Conservation (phyloP, 2,888 invertebrate genomes). For the Megaustenia siamemsis region DNA sequence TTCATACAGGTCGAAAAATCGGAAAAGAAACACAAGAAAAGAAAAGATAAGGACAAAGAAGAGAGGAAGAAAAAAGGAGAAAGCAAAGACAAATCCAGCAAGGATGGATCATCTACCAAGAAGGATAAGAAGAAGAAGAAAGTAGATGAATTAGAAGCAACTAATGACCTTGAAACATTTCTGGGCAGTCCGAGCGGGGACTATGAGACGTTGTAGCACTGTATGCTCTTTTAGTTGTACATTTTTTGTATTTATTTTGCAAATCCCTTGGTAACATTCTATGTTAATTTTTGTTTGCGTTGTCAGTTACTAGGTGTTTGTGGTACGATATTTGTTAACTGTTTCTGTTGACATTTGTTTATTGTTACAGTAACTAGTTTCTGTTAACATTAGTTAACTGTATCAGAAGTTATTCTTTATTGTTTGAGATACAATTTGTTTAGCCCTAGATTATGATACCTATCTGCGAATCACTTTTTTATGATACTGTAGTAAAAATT, state of each 20-base stretch:
- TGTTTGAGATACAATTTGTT: too few relatives aligned
- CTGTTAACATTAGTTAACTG: too few relatives aligned
- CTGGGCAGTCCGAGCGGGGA: slow-evolving; percentile 67
- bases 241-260: too few relatives aligned
- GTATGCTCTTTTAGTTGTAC: not conserved
- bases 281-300: too few relatives aligned
- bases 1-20: slow-evolving; percentile 35
- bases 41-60: slow-evolving; percentile 47
- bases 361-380: not conserved
- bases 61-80: slow-evolving; percentile 35
- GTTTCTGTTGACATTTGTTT: too few relatives aligned
- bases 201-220: slow-evolving; percentile 67
- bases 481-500: too few relatives aligned
- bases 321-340: too few relatives aligned
- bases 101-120: slow-evolving; percentile 56
- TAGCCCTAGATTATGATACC: too few relatives aligned
- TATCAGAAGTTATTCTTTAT: too few relatives aligned
- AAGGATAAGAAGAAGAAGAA: slow-evolving; percentile 37
- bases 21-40: slow-evolving; percentile 52
- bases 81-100: slow-evolving; percentile 40
- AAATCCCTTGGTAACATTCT: too few relatives aligned
- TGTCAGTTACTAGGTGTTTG: too few relatives aligned
- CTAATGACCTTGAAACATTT: slow-evolving; percentile 73
- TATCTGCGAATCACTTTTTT: too few relatives aligned
- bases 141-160: slow-evolving; percentile 62